Conservation (phyloP, 1,140 invertebrate genomes). For the Phenacoccus solenopsis region DNA sequence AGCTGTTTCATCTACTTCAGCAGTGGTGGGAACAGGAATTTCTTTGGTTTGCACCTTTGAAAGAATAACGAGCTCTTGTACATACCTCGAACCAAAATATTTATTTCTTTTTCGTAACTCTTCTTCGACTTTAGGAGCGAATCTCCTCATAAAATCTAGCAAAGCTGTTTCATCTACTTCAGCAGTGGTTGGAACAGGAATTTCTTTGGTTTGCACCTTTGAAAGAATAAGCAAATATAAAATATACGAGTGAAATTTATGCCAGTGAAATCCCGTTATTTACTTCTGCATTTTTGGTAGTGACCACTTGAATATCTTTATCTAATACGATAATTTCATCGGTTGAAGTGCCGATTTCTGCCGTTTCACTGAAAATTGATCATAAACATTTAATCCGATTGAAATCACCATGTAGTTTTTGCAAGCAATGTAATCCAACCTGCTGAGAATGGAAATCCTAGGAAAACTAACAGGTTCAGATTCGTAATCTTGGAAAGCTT, state of each 20-base stretch:
- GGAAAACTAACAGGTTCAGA: neutral
- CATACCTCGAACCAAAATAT: neutral
- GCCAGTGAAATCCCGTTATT: too few relatives aligned
- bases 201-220: neutral
- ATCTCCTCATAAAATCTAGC: slow-evolving; percentile 1
- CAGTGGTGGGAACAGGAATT: neutral
- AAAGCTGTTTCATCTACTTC: neutral
- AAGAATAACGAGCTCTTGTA: too few relatives aligned
- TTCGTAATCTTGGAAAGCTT: neutral
- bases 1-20: neutral
- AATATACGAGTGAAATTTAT: too few relatives aligned
- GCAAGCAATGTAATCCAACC: neutral
- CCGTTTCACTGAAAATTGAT: neutral
- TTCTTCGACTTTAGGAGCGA: slow-evolving; percentile 2
- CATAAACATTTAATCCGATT: neutral
- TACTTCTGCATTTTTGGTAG: neutral
- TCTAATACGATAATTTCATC: neutral
- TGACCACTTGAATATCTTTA: neutral
- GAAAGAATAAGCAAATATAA: neutral
- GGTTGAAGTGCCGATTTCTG: neutral
- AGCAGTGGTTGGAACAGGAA: neutral
- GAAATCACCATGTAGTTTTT: neutral
- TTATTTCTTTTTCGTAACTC: neutral
- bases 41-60: neutral
- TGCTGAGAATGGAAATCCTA: neutral